Base-by-base conservation (phyloP, 2,888 invertebrate genomes). In the Pocota personata region DNA sequence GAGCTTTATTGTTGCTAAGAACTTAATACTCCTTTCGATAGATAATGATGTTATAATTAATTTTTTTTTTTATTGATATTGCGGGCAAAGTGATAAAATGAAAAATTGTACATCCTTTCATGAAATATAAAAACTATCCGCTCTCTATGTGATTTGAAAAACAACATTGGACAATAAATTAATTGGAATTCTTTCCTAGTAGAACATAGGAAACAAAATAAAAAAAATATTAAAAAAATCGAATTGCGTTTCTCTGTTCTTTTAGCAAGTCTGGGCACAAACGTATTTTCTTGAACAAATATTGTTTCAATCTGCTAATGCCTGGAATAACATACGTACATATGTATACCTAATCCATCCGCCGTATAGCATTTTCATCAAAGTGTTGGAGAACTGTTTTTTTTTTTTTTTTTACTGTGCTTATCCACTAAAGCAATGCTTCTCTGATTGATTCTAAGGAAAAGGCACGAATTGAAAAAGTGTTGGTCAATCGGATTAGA, bases 251-350 rank as follows among this genome's bases (percentile, higher is more conserved):
- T 12, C 40, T 14, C n/a, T 14, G 14, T 14, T 14, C 6, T 40
- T 40, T 40, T 40, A 14, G 6, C 6, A n/a, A 8, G 14, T 40
- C 1, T 40, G 40, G 14, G 6, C 14, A 40, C 2, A 24, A n/a
- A 14, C n/a, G n/a, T 52, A 14, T 50, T n/a, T 0, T 27, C 12
- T 27, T 24, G n/a, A 5, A 27, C 27, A 52, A 52, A 52, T 27
- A 52, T 52, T 52, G 14, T 52, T 52, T 52, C 52, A 52, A 52
- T 52, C 14, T 52, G 27, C 52, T 52, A 52, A 52, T 52, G 52
- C 52, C 27, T 27, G 5, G 27, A 5, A 52, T 27, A 52, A 27
- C 24, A 52, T 7, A 48, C n/a, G n/a, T 19, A 21, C 8, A 48
- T 21, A 48, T 7, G 14, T 2, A 43, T 43, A 16, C 6, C 3